These are phyloP conservation scores for Ganaspis sp. DNA, from an alignment of 1,140 invertebrate genomes.

Conservation along the genomic window DNA sequence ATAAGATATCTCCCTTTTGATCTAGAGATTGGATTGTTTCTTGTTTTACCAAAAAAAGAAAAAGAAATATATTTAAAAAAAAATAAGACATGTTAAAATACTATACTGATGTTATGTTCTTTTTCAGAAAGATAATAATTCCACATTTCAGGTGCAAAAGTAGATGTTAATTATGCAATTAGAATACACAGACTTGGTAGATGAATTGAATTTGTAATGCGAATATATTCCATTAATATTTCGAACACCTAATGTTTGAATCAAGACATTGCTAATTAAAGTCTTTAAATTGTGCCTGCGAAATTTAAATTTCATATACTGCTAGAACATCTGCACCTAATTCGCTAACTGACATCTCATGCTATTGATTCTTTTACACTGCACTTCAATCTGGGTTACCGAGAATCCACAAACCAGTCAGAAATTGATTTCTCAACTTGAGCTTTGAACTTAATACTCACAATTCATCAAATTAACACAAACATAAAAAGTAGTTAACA, in stretches of 20 bases:
- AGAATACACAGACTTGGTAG: not conserved
- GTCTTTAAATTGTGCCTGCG: not conserved
- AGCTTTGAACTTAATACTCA: not conserved
- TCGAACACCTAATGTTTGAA: not conserved
- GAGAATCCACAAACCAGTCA: constrained; percentile 8
- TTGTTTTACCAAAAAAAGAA: not conserved
- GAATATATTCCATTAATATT: not conserved
- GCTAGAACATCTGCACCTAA: not conserved
- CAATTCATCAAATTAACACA: not conserved
- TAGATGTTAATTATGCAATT: not conserved
- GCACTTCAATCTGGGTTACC: constrained; percentile 16
- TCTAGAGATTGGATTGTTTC: not conserved
- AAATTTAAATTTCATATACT: not conserved
- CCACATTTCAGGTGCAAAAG: no score
- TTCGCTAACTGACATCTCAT: constrained; percentile 1
- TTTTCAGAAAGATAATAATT: not conserved
- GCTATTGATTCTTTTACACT: constrained; percentile 13
- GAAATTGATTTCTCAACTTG: not conserved
- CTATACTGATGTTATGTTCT: no score
- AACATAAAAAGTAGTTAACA: constrained; percentile 2
- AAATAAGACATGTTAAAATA: no score
- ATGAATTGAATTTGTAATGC: not conserved
- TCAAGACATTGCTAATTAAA: not conserved
- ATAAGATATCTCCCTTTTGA: not conserved
- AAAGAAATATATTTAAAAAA: no score